A percentile compares a stretch with the other conserved stretches of the same genome.
These are phyloP conservation scores for Pelmatolapia mariae DNA, from an alignment of 2,113 vertebrate species.

Conservation along the genomic window DNA sequence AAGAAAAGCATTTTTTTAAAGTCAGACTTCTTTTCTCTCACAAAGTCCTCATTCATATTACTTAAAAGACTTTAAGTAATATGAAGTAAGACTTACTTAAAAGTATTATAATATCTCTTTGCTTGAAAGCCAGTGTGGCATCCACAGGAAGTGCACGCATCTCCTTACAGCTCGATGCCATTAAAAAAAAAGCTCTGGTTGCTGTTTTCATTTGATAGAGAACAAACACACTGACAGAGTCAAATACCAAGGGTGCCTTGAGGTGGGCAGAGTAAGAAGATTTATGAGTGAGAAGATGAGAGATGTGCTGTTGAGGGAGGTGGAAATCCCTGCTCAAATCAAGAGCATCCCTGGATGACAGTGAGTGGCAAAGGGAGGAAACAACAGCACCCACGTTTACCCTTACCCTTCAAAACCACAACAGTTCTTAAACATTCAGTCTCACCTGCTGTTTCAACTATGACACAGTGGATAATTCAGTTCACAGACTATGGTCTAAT, in stretches of 20 bases:
- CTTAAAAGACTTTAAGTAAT: not conserved
- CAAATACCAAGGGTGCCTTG: conserved; percentile 18
- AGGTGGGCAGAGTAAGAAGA: conserved; percentile 20
- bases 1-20: not conserved
- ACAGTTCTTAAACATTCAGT: not conserved
- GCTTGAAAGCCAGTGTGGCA: not conserved
- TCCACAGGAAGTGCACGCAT: not conserved
- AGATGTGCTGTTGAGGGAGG: not conserved
- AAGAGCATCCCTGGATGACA: conserved; percentile 11
- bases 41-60: not conserved
- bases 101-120: not conserved
- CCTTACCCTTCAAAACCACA: not conserved
- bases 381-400: not conserved
- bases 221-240: conserved; percentile 14
- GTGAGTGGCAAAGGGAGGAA: not conserved
- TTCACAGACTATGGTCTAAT: conserved; percentile 2
- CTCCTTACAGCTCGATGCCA: not conserved
- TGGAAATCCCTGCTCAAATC: conserved; percentile 9
- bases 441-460: not conserved
- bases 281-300: conserved; percentile 22
- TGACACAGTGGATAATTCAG: not conserved
- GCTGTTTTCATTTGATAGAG: conserved; percentile 18
- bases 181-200: not conserved
- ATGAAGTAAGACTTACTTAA: too few species aligned
- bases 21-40: not conserved